phyloP scores from a whole-genome alignment of 2,797 vertebrate species.

The Sebastes matsubarae region DNA sequence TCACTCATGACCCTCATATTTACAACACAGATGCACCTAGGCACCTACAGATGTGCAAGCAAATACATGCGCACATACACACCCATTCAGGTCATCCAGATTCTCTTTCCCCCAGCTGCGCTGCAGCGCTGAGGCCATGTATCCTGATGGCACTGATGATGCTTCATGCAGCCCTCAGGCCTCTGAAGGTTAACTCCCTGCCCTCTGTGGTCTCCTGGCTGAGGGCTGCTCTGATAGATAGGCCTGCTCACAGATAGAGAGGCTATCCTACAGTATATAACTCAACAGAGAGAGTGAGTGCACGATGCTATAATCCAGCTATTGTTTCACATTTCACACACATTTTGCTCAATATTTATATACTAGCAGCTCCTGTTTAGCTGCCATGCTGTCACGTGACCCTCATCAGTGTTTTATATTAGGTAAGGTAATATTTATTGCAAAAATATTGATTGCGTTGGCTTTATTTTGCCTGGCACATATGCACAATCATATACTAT shows the following conservation, averaged over 20 bases:
- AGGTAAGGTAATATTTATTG: background rate
- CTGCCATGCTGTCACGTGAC: background rate
- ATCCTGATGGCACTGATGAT: conserved; percentile 78
- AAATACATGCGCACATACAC: conserved; percentile 38
- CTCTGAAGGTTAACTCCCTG: conserved; percentile 74
- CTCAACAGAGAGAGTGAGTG: background rate
- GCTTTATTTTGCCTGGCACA: background rate
- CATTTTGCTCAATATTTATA: background rate
- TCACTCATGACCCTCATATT: conserved; percentile 41
- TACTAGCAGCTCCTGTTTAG: background rate
- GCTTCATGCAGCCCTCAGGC: conserved; percentile 68
- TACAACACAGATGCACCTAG: conserved; percentile 44
- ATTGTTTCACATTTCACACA: background rate
- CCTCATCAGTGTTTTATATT: background rate
- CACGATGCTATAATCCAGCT: background rate
- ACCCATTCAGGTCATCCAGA: conserved; percentile 23
- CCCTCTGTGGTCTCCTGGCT: conserved; percentile 54
- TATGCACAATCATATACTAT: background rate
- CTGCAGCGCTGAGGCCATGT: conserved; percentile 61
- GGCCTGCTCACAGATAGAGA: conserved; percentile 18
- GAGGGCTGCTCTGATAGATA: conserved; percentile 59
- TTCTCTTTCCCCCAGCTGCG: conserved; percentile 57
- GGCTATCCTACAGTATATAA: background rate
- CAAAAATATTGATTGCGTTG: background rate
- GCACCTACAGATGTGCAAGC: conserved; percentile 59